Percentiles rank a stretch among this genome's conserved stretches.
Evolutionary conservation across 2,888 invertebrate genomes (phyloP).

Genomic region (Aspidiotus destructor): DNA sequence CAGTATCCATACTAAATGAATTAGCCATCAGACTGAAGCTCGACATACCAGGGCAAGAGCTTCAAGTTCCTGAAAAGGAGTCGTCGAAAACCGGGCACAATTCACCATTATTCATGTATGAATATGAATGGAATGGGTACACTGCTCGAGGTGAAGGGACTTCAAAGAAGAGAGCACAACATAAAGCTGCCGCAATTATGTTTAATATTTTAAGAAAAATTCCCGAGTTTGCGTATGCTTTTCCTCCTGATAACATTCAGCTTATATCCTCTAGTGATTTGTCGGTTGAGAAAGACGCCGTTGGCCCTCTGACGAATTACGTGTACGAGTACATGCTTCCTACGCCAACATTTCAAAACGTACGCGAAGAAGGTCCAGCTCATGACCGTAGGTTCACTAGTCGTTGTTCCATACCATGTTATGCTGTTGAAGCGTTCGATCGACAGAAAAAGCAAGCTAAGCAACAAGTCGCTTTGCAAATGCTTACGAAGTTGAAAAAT

Average conservation of each 20-base stretch:
- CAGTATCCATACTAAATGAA: constrained; percentile 57
- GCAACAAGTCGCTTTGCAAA: constrained; percentile 49
- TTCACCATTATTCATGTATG: constrained; percentile 38
- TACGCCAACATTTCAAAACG: constrained; percentile 47
- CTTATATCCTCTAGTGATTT: constrained; percentile 38
- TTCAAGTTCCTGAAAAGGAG: no score
- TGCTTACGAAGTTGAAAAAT: constrained; percentile 36
- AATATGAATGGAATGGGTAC: constrained; percentile 35
- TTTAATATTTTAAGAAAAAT: constrained; percentile 43
- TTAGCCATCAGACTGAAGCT: constrained; percentile 49
- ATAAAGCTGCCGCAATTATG: constrained; percentile 49
- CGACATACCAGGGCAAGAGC: no score
- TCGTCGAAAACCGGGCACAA: no score
- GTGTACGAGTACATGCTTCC: constrained; percentile 45
- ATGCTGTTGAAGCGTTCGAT: constrained; percentile 49
- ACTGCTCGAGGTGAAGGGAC: constrained; percentile 43
- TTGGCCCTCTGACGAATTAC: constrained; percentile 40
- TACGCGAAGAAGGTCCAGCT: constrained; percentile 56
- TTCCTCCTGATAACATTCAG: background rate
- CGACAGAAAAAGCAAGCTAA: constrained; percentile 58
- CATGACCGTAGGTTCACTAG: constrained; percentile 56
- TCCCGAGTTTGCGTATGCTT: constrained; percentile 34
- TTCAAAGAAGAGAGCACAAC: constrained; percentile 54
- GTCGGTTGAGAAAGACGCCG: constrained; percentile 38
- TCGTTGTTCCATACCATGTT: constrained; percentile 48